A percentile compares a stretch with the other conserved stretches of the same genome.
phyloP scores from a whole-genome alignment of 37 sponge, comb jelly and placozoan genomes.

The Chondrilla cf. caribensis region DNA sequence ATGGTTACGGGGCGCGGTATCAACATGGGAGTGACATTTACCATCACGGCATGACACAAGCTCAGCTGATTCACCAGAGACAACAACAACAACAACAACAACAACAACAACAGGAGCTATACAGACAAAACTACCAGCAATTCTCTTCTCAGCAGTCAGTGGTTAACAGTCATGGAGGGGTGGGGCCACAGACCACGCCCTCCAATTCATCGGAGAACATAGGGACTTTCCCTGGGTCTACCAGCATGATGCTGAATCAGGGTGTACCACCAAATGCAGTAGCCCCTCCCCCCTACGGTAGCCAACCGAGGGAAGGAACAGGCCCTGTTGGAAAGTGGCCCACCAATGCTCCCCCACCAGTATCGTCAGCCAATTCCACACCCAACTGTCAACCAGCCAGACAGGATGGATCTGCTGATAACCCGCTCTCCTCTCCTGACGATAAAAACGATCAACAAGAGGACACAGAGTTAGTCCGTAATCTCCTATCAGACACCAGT shows the following conservation, averaged over 20 bases:
- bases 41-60: too few species aligned
- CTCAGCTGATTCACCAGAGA: too few species aligned
- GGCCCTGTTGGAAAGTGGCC: background rate
- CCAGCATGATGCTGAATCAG: background rate
- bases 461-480: background rate
- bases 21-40: too few species aligned
- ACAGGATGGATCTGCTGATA: too few species aligned
- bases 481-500: conserved; percentile 12
- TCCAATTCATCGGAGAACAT: too few species aligned
- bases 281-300: conserved; percentile 5
- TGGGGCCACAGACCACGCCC: too few species aligned
- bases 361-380: too few species aligned
- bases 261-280: conserved; percentile 4
- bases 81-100: too few species aligned
- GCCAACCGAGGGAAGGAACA: background rate
- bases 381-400: too few species aligned
- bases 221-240: background rate
- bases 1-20: too few species aligned
- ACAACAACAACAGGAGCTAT: too few species aligned
- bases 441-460: background rate
- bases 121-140: too few species aligned
- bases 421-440: background rate
- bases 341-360: background rate
- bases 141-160: background rate
- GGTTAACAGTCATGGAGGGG: conserved; percentile 2